These are phyloP conservation scores for Alcis repandata DNA, from an alignment of 2,888 invertebrate genomes.

Conservation along the genomic window DNA sequence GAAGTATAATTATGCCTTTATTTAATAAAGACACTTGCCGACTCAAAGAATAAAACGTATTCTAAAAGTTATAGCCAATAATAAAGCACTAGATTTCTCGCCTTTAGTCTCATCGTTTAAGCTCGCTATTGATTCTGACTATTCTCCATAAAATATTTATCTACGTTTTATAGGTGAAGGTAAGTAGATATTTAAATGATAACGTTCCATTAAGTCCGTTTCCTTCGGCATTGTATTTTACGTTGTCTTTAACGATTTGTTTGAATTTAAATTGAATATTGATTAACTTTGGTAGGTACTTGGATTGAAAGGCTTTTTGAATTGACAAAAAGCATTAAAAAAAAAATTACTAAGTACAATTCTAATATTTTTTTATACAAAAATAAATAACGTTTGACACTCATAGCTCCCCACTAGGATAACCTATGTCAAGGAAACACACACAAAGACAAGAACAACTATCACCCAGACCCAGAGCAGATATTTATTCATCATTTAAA, in stretches of 20 bases:
- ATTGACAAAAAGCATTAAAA: too few relatives aligned
- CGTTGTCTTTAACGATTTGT: constrained; percentile 28
- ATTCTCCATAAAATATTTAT: constrained; percentile 15
- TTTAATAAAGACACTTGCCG: too few relatives aligned
- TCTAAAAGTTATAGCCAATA: not conserved
- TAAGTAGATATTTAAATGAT: constrained; percentile 9
- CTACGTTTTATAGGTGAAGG: constrained; percentile 12
- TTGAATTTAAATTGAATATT: constrained; percentile 11
- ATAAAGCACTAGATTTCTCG: not conserved
- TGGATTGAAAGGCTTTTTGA: constrained; percentile 4
- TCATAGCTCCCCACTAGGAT: too few relatives aligned
- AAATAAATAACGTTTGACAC: too few relatives aligned
- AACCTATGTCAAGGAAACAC: too few relatives aligned
- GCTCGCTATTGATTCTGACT: not conserved
- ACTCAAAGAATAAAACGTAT: too few relatives aligned
- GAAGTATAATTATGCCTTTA: too few relatives aligned
- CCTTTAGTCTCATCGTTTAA: not conserved
- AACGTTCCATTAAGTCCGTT: constrained; percentile 15
- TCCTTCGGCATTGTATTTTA: constrained; percentile 23
- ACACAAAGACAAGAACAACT: too few relatives aligned
- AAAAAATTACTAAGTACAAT: too few relatives aligned
- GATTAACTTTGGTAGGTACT: not conserved
- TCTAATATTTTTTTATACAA: too few relatives aligned
- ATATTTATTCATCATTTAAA: too few relatives aligned
- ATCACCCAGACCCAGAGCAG: too few relatives aligned